phyloP scores from a whole-genome alignment of 2,888 invertebrate species.

The Brachypalpus laphriformis region DNA sequence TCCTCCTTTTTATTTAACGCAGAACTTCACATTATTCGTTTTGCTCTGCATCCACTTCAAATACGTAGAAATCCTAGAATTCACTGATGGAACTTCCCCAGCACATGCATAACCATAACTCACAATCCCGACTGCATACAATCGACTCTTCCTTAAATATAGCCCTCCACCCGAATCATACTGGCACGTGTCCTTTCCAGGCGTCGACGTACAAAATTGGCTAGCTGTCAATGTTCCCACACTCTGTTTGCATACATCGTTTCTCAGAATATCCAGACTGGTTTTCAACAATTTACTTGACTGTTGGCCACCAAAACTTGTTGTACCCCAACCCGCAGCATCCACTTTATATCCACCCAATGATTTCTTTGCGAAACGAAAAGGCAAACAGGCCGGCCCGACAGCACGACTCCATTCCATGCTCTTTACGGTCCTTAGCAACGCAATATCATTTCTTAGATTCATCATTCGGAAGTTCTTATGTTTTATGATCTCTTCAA shows the following conservation, averaged over 20 bases:
- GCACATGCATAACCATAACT: slow-evolving; percentile 85
- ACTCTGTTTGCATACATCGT: slow-evolving; percentile 81
- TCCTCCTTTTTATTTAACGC: slow-evolving; percentile 75
- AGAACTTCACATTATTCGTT: slow-evolving; percentile 80
- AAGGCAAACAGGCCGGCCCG: slow-evolving; percentile 86
- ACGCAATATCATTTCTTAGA: slow-evolving; percentile 84
- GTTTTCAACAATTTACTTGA: slow-evolving; percentile 84
- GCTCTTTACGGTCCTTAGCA: slow-evolving; percentile 82
- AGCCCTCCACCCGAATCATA: slow-evolving; percentile 85
- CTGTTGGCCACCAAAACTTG: slow-evolving; percentile 83
- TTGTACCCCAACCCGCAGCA: slow-evolving; percentile 85
- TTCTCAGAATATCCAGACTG: slow-evolving; percentile 83
- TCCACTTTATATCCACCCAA: slow-evolving; percentile 82
- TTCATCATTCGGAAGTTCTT: slow-evolving; percentile 78
- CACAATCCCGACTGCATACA: slow-evolving; percentile 84
- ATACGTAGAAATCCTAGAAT: slow-evolving; percentile 85
- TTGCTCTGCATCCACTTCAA: slow-evolving; percentile 84
- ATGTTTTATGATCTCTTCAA: slow-evolving; percentile 82
- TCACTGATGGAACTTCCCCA: slow-evolving; percentile 83
- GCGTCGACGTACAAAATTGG: slow-evolving; percentile 83
- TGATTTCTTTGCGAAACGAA: slow-evolving; percentile 75
- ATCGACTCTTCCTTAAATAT: slow-evolving; percentile 82
- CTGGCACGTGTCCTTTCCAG: slow-evolving; percentile 84
- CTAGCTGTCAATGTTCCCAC: slow-evolving; percentile 75
- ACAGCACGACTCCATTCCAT: slow-evolving; percentile 84